These are phyloP conservation scores for Pundamilia nyererei DNA, from an alignment of 2,113 vertebrate species.

Conservation along the genomic window DNA sequence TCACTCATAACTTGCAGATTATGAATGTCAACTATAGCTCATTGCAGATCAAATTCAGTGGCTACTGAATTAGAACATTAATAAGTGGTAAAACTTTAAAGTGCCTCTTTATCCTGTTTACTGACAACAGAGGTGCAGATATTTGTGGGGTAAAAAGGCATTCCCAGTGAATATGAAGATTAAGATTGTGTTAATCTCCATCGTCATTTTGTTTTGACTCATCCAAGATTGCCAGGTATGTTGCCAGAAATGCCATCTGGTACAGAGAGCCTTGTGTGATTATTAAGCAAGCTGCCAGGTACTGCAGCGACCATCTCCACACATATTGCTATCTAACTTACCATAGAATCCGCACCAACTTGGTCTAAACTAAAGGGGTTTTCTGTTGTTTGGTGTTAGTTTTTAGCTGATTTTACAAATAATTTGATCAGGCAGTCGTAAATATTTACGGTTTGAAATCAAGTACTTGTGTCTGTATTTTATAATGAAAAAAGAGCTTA, in stretches of 20 bases:
- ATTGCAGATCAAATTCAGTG: neutral
- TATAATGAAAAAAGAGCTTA: neutral
- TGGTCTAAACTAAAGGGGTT: neutral
- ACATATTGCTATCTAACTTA: slow-evolving; percentile 23
- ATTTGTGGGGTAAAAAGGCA: neutral
- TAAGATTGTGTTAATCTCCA: slow-evolving; percentile 22
- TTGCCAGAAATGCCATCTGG: slow-evolving; percentile 41
- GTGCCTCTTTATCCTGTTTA: neutral
- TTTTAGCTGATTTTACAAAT: neutral
- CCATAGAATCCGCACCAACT: neutral
- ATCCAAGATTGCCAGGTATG: neutral
- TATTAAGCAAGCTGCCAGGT: slow-evolving; percentile 25
- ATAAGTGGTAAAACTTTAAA: neutral
- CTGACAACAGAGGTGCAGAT: neutral
- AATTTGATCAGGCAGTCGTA: neutral
- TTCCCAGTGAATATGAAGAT: neutral
- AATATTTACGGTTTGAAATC: neutral
- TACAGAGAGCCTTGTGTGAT: slow-evolving; percentile 11
- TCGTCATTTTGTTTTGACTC: slow-evolving; percentile 20
- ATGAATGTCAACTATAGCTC: neutral
- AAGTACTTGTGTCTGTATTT: neutral
- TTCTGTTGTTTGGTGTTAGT: neutral
- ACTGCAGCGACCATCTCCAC: neutral
- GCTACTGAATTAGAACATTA: neutral
- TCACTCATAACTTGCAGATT: neutral